Evolutionary conservation across 2,888 invertebrate species (phyloP), one percentile per base, ranked within the genome.

Genomic region (Bedellia somnulentella): DNA sequence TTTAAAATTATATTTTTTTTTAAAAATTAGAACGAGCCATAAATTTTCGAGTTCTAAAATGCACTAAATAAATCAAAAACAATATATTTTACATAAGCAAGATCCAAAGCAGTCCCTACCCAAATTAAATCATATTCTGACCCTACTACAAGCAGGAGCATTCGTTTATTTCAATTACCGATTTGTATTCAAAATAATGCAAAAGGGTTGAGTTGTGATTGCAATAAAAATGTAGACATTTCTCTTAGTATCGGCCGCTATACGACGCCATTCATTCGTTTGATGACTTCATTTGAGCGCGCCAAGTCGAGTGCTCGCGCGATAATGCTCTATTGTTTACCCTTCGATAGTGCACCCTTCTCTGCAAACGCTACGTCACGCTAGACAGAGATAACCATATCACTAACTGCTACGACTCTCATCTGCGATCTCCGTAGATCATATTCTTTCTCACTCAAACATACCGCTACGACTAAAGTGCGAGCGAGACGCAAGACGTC

Each of bases 281-380:
- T 75, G 75, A 75, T 73, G 73, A 59, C 75, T 75, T 75, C 70
- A 75, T 75, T 73, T 71, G 58, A 57, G 57, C 59, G 66, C 66
- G 62, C 59, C 55, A 63, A 66, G 55, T 52, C 27, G 66, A 68
- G 59, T 60, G 63, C 66, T 62, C 57, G 66, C n/a, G n/a, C 63
- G 67, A 71, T 73, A 71, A 73, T 75, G 68, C 60, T 66, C 73
- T 68, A 73, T 75, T 75, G 75, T 75, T 75, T 73, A 73, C 73
- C 68, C 66, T 70, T 67, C 67, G 67, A 73, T 70, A 75, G 71
- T 75, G 71, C 62, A 63, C 62, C 57, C 56, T 57, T 51, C 52
- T 58, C 53, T 71, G 67, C 73, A 70, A 68, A 71, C 64, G 70
- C 60, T 52, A 57, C 56, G 53, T 62, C 50, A 57, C 57, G 63